Evolutionary conservation across 2,797 vertebrate genomes (phyloP).

Genomic region (Sebastes kiyomatsui): DNA sequence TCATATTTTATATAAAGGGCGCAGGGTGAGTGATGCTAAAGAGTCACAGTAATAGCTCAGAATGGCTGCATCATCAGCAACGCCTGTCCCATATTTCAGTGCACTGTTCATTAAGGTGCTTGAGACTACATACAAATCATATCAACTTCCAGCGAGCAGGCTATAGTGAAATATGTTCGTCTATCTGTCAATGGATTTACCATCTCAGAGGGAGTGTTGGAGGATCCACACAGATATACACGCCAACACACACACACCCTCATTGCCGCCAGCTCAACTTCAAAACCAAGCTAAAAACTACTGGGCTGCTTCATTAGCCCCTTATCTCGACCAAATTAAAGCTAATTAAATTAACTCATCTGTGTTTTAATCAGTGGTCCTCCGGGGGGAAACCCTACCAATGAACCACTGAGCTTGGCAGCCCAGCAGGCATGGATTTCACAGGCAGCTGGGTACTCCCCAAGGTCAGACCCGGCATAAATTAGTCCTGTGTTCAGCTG

Average conservation of each 20-base stretch:
- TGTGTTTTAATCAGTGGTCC: conserved; percentile 80
- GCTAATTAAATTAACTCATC: conserved; percentile 82
- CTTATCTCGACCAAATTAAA: conserved; percentile 75
- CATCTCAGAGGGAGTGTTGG: conserved; percentile 8
- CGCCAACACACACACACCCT: conserved; percentile 13
- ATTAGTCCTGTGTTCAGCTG: conserved; percentile 78
- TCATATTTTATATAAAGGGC: conserved; percentile 47
- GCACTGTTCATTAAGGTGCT: conserved; percentile 65
- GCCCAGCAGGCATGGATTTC: conserved; percentile 79
- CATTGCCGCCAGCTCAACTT: conserved; percentile 65
- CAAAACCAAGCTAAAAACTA: conserved; percentile 68
- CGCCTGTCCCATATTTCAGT: conserved; percentile 75
- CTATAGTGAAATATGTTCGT: conserved; percentile 44
- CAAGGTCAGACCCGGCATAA: conserved; percentile 76
- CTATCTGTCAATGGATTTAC: conserved; percentile 50
- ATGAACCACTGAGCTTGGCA: conserved; percentile 76
- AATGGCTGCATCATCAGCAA: conserved; percentile 74
- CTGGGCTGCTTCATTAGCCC: conserved; percentile 71
- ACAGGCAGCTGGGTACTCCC: conserved; percentile 80
- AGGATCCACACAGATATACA: conserved; percentile 20
- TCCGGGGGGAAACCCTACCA: conserved; percentile 76
- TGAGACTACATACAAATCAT: conserved; percentile 69
- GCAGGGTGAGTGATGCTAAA: conserved; percentile 63
- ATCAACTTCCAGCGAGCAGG: conserved; percentile 50
- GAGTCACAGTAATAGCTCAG: conserved; percentile 70